These are phyloP conservation scores for Heteromurus nitidus DNA, from an alignment of 2,888 invertebrate genomes.

Conservation along the genomic window DNA sequence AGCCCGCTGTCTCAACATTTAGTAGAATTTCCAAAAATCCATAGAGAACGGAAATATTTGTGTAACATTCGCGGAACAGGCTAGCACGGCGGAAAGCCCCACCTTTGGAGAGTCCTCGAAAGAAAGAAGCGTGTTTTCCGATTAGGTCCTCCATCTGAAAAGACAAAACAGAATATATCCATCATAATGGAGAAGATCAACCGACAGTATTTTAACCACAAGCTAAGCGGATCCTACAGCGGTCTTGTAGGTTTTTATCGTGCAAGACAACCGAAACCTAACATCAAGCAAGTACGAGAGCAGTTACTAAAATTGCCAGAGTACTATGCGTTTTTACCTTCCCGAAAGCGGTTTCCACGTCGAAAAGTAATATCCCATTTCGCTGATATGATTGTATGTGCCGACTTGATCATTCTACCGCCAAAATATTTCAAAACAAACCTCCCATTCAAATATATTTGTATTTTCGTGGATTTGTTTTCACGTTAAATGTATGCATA, in stretches of 20 bases:
- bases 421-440: neutral
- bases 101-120: too few relatives aligned
- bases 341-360: neutral
- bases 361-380: neutral
- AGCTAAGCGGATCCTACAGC: neutral
- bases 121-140: too few relatives aligned
- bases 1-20: too few relatives aligned
- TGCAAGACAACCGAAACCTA: neutral
- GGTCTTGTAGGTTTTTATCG: neutral
- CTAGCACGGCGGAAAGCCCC: too few relatives aligned
- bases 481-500: neutral
- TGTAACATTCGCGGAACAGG: too few relatives aligned
- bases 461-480: neutral
- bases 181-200: neutral
- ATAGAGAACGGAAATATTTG: too few relatives aligned
- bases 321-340: neutral
- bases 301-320: slow-evolving; percentile 7
- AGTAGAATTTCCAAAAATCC: too few relatives aligned
- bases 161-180: too few relatives aligned
- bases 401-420: slow-evolving; percentile 3
- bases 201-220: neutral
- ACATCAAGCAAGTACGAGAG: neutral
- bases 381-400: neutral
- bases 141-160: too few relatives aligned
- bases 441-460: neutral